Conservation (phyloP, 2,797 vertebrate species). For the Apogon talboti region DNA sequence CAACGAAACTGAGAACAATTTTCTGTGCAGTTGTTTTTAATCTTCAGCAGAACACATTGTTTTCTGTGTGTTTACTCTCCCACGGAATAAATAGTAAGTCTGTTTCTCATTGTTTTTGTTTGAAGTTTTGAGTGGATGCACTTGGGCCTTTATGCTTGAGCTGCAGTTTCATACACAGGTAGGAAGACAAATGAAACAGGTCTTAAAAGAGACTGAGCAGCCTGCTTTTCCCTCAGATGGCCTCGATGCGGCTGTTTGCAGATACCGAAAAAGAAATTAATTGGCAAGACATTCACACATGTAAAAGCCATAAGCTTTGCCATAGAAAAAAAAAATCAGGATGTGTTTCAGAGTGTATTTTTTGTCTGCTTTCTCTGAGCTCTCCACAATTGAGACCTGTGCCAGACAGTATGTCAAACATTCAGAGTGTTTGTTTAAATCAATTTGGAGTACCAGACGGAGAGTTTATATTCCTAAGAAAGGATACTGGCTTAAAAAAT, state of each 20-base stretch:
- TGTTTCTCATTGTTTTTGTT: slow-evolving; percentile 67
- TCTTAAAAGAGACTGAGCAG: slow-evolving; percentile 8
- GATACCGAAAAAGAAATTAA: slow-evolving; percentile 19
- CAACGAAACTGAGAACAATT: slow-evolving; percentile 62
- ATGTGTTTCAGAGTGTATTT: slow-evolving; percentile 26
- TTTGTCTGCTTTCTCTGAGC: slow-evolving; percentile 23
- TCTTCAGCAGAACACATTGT: slow-evolving; percentile 62
- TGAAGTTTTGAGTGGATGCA: slow-evolving; percentile 54
- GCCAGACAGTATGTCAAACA: slow-evolving; percentile 62
- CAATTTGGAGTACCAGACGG: slow-evolving; percentile 38
- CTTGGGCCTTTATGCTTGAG: slow-evolving; percentile 26
- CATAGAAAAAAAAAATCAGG: slow-evolving; percentile 10
- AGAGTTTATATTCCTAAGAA: slow-evolving; percentile 30
- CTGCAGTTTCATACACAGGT: slow-evolving; percentile 49
- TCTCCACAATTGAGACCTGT: slow-evolving; percentile 11
- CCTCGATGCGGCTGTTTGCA: neutral
- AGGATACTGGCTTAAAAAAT: slow-evolving; percentile 24
- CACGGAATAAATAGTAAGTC: slow-evolving; percentile 58
- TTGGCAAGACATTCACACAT: slow-evolving; percentile 45
- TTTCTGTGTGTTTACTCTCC: slow-evolving; percentile 61
- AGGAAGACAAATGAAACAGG: neutral
- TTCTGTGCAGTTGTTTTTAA: slow-evolving; percentile 76
- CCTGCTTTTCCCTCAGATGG: slow-evolving; percentile 4
- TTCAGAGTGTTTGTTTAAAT: slow-evolving; percentile 51
- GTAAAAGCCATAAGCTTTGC: slow-evolving; percentile 45